Conservation (phyloP, 2,797 vertebrate species). For the Thripadectes ignobilis region DNA sequence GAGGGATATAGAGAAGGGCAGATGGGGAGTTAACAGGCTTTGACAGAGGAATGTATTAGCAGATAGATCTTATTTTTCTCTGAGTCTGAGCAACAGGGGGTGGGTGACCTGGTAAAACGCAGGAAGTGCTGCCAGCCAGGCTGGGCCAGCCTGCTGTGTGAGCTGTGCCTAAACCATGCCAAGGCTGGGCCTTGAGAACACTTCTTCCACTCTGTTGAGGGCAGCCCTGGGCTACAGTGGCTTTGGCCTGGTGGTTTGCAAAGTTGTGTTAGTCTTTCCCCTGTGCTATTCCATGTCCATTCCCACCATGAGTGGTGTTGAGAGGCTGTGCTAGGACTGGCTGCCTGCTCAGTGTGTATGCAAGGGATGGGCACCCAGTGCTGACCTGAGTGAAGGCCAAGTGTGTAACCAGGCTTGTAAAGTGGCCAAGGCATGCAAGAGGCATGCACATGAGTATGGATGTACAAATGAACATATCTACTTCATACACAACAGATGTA, state of each 20-base stretch:
- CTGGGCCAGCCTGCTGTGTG: background rate
- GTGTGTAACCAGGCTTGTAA: background rate
- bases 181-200: background rate
- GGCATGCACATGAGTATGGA: accelerated
- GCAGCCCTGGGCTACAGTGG: background rate
- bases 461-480: accelerated
- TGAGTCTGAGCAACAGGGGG: background rate
- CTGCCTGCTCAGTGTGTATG: accelerated
- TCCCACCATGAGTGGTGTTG: accelerated
- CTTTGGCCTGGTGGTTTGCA: background rate
- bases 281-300: background rate
- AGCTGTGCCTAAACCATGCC: background rate
- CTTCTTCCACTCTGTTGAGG: background rate
- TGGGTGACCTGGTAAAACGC: background rate
- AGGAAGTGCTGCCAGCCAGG: background rate
- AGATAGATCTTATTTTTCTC: background rate
- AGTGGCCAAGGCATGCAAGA: background rate
- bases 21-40: background rate
- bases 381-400: background rate
- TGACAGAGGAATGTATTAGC: background rate
- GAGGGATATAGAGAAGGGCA: background rate
- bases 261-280: accelerated
- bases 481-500: accelerated
- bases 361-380: accelerated
- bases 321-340: background rate